phyloP scores from a whole-genome alignment of 2,888 invertebrate species.

The Epistrophella euchroma region DNA sequence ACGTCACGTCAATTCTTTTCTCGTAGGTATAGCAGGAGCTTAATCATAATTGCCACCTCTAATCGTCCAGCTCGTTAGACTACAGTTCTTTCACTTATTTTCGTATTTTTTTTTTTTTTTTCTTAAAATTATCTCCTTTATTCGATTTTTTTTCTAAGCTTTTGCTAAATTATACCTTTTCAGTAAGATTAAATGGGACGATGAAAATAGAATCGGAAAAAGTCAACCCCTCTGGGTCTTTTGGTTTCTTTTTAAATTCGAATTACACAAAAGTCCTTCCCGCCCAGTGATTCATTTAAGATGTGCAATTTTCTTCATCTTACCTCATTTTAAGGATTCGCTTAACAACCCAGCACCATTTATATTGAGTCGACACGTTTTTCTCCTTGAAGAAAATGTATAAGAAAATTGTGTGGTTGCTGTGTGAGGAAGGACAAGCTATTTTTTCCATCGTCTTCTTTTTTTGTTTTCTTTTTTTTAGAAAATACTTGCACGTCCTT shows the following conservation, averaged over 20 bases:
- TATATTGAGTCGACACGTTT: slow-evolving; percentile 64
- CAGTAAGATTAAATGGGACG: slow-evolving; percentile 22
- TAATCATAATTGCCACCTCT: slow-evolving; percentile 76
- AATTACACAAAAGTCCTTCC: slow-evolving; percentile 74
- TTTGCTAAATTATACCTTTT: slow-evolving; percentile 74
- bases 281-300: slow-evolving; percentile 76
- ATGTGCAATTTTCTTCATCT: slow-evolving; percentile 75
- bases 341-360: slow-evolving; percentile 62
- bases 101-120: slow-evolving; percentile 1
- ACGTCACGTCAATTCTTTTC: slow-evolving; percentile 57
- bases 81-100: slow-evolving; percentile 64
- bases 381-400: slow-evolving; percentile 37
- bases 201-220: slow-evolving; percentile 38
- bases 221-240: slow-evolving; percentile 29
- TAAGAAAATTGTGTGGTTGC: slow-evolving; percentile 68
- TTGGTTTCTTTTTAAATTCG: slow-evolving; percentile 67
- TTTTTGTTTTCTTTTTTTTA: slow-evolving; percentile 31
- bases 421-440: slow-evolving; percentile 41
- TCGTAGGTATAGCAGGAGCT: slow-evolving; percentile 59
- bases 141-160: slow-evolving; percentile 71
- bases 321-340: slow-evolving; percentile 72
- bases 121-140: slow-evolving; percentile 66
- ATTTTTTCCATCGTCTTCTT: slow-evolving; percentile 24
- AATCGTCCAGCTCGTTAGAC: slow-evolving; percentile 73
- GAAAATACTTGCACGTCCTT: slow-evolving; percentile 79